phyloP scores from a whole-genome alignment of 2,113 vertebrate species.

The Myrmophylax atrothorax region DNA sequence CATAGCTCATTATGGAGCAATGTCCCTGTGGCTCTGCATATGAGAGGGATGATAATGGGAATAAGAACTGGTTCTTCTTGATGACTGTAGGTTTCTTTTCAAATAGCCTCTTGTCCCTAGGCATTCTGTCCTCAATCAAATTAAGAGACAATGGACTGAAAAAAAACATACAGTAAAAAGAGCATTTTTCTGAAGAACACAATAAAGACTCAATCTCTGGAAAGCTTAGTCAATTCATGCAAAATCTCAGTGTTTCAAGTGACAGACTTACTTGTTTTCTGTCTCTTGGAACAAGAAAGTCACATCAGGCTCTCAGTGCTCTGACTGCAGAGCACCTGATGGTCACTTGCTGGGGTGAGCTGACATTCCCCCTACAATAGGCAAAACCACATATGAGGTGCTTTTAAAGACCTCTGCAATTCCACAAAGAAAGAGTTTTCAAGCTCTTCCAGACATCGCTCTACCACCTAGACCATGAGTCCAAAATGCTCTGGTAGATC shows the following conservation, averaged over 20 bases:
- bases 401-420: neutral
- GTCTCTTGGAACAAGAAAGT: neutral
- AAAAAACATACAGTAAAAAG: neutral
- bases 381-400: rapidly evolving
- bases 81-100: neutral
- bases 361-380: neutral
- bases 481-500: neutral
- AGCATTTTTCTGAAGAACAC: neutral
- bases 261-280: neutral
- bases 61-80: neutral
- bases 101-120: neutral
- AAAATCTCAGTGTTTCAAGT: neutral
- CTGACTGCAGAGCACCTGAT: neutral
- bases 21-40: neutral
- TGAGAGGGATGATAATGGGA: neutral
- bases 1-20: rapidly evolving
- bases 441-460: neutral
- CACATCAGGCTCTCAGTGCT: neutral
- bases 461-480: neutral
- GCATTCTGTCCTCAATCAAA: neutral
- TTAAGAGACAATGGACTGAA: neutral
- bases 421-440: neutral
- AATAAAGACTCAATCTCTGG: neutral
- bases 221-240: neutral
- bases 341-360: neutral